These are phyloP conservation scores for Drosophila pectinifera DNA, from an alignment of 1,140 invertebrate genomes.

Conservation along the genomic window DNA sequence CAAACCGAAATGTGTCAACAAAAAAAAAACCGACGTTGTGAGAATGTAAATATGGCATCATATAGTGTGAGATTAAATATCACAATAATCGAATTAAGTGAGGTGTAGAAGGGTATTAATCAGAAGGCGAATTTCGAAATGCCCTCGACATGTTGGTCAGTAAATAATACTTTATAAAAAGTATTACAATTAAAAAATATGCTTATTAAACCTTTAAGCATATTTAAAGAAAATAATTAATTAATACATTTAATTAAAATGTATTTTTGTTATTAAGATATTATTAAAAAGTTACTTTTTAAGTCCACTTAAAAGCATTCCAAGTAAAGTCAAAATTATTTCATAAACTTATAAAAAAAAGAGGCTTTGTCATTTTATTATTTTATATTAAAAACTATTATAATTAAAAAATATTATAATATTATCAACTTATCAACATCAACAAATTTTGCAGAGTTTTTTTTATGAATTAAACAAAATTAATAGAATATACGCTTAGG, in stretches of 20 bases:
- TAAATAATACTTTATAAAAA: too few relatives aligned
- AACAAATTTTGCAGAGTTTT: too few relatives aligned
- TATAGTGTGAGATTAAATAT: slow-evolving; percentile 44
- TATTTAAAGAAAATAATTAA: background rate
- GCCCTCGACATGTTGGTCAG: background rate
- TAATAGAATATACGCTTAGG: too few relatives aligned
- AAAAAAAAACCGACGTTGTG: slow-evolving; percentile 19
- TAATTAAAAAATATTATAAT: too few relatives aligned
- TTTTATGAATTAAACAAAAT: too few relatives aligned
- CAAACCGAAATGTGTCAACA: slow-evolving; percentile 60
- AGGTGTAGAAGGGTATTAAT: background rate
- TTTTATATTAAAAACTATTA: too few relatives aligned
- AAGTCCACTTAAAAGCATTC: too few relatives aligned
- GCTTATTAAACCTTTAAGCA: too few relatives aligned
- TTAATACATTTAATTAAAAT: background rate
- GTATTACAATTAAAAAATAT: background rate
- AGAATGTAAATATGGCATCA: slow-evolving; percentile 28
- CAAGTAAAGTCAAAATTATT: background rate
- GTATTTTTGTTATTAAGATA: too few relatives aligned
- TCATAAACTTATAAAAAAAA: background rate
- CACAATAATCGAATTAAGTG: slow-evolving; percentile 36
- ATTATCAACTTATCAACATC: too few relatives aligned
- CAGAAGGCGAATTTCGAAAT: background rate
- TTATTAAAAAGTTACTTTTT: too few relatives aligned
- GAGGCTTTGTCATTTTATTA: too few relatives aligned